Evolutionary conservation across 1,140 invertebrate species (phyloP).

Genomic region (Drosophila neocordata): DNA sequence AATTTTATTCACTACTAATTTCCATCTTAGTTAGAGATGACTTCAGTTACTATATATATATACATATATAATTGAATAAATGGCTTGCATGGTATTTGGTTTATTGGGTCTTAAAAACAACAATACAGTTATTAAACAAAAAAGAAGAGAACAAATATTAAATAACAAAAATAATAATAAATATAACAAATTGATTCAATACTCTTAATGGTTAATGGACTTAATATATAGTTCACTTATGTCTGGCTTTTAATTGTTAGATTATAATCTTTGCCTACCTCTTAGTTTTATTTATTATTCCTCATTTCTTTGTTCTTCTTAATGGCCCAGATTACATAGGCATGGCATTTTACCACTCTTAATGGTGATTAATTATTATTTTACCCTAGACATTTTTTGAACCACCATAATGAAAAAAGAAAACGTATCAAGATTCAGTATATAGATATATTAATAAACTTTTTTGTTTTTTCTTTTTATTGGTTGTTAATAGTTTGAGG

Average conservation of each 20-base stretch:
- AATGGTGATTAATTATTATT: constrained; percentile 60
- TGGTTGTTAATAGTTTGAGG: constrained; percentile 23
- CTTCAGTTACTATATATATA: not conserved
- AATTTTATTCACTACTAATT: constrained; percentile 82
- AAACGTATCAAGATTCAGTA: constrained; percentile 9
- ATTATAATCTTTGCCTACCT: constrained; percentile 21
- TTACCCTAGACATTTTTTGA: constrained; percentile 30
- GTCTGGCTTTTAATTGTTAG: not conserved
- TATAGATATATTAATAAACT: constrained; percentile 28
- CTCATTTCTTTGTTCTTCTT: constrained; percentile 41
- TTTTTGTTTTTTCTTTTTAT: constrained; percentile 33
- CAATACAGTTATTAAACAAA: too few relatives aligned
- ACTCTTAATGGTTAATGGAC: constrained; percentile 47
- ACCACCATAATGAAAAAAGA: constrained; percentile 21
- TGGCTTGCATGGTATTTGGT: not conserved
- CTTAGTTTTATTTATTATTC: constrained; percentile 36
- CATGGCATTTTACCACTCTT: constrained; percentile 40
- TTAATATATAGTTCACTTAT: constrained; percentile 25
- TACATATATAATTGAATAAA: not conserved
- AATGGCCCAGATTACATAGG: constrained; percentile 17
- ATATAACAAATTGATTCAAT: not conserved
- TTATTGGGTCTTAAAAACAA: not conserved
- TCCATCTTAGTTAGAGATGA: constrained; percentile 16
- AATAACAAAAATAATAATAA: too few relatives aligned
- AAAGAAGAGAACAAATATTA: too few relatives aligned